Percentiles rank a stretch among this genome's conserved stretches.
Evolutionary conservation across 2,113 vertebrate genomes (phyloP).

Genomic region (Bostrychus sinensis): DNA sequence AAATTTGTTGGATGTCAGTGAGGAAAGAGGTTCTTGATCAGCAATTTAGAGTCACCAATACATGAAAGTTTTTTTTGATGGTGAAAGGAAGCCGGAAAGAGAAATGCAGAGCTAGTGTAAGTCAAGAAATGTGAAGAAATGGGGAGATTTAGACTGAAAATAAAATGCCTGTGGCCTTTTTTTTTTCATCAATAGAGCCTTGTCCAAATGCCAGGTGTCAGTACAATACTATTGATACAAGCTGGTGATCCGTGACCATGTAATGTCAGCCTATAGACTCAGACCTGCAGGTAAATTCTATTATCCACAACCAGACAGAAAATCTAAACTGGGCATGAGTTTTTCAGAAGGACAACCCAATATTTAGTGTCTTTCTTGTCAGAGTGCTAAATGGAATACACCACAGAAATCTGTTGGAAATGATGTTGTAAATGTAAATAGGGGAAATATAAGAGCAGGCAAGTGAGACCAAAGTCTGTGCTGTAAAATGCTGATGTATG

Average conservation of each 20-base stretch:
- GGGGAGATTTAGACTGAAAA: no score
- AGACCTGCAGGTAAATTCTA: neutral
- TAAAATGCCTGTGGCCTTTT: no score
- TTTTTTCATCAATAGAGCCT: neutral
- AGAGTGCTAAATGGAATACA: neutral
- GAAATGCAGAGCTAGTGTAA: no score
- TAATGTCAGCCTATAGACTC: constrained; percentile 13
- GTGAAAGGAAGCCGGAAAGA: no score
- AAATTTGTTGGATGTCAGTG: no score
- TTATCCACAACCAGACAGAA: neutral
- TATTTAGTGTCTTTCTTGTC: neutral
- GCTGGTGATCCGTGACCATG: constrained; percentile 25
- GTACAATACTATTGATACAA: constrained; percentile 26
- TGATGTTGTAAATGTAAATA: neutral
- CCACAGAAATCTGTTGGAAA: neutral
- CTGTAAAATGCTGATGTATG: constrained; percentile 59
- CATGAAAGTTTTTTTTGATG: no score
- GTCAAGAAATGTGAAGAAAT: no score
- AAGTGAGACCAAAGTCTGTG: constrained; percentile 15
- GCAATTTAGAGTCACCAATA: no score
- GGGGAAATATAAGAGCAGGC: constrained; percentile 10
- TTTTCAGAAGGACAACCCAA: neutral
- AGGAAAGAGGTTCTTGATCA: no score
- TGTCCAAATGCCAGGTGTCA: constrained; percentile 26
- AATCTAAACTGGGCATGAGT: neutral